Evolutionary conservation across 2,888 invertebrate species (phyloP).

Genomic region (Acanthosepion lycidas): DNA sequence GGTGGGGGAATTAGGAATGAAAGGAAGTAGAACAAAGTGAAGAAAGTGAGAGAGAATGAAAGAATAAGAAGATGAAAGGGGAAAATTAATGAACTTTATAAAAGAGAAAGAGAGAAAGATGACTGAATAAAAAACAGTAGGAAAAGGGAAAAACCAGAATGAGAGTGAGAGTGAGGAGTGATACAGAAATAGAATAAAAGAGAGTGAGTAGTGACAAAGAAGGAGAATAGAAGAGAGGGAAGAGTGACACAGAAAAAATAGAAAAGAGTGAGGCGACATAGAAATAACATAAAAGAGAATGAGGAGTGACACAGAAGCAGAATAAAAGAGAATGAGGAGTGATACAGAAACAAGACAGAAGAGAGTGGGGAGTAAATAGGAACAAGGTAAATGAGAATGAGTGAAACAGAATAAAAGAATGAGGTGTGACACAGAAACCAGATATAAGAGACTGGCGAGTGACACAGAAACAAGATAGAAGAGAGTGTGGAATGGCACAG

Average conservation of each 20-base stretch:
- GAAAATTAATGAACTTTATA: too few species aligned
- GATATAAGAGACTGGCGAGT: too few species aligned
- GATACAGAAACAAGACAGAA: neutral
- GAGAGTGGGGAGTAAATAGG: rapidly evolving
- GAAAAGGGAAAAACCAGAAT: too few species aligned
- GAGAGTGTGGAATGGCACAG: neutral
- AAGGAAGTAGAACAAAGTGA: too few species aligned
- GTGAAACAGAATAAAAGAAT: neutral
- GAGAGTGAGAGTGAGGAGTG: neutral
- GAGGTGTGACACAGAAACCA: neutral
- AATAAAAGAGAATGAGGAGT: neutral
- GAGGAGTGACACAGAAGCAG: neutral
- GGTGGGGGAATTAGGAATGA: too few species aligned
- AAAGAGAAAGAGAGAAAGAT: too few species aligned
- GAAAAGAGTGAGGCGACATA: neutral
- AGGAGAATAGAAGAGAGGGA: too few species aligned
- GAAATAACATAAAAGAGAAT: neutral
- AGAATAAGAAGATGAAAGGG: too few species aligned
- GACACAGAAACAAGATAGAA: neutral
- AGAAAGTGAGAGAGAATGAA: too few species aligned
- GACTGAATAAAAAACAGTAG: too few species aligned
- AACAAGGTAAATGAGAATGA: neutral
- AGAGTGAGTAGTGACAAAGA: neutral
- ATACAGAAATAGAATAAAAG: neutral
- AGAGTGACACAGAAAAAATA: too few species aligned